Percentiles rank a stretch among this genome's conserved stretches.
phyloP scores from a whole-genome alignment of 2,113 vertebrate species.

The Climacteris rufus region DNA sequence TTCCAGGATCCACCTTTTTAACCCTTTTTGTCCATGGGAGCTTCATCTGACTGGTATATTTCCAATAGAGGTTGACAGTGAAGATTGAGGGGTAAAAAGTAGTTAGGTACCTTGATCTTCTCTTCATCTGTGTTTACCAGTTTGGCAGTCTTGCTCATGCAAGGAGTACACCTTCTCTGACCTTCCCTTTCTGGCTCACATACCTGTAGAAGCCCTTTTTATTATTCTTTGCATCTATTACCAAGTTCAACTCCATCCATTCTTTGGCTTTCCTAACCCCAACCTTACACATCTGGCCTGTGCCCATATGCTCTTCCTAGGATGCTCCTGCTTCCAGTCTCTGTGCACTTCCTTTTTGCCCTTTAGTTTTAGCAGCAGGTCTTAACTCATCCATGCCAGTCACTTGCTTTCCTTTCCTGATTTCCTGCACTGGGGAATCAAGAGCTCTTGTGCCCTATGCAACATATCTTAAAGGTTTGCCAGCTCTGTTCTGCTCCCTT shows the following conservation, averaged over 20 bases:
- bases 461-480: background rate
- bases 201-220: background rate
- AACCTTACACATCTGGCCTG: background rate
- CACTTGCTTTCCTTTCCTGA: background rate
- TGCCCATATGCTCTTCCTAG: fast-evolving
- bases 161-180: background rate
- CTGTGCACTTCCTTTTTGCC: background rate
- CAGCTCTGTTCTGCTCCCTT: background rate
- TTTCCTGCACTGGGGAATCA: background rate
- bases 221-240: background rate
- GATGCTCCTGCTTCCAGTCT: background rate
- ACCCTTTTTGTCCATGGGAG: background rate
- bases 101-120: background rate
- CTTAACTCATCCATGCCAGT: background rate
- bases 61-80: background rate
- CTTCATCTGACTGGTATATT: background rate
- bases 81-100: background rate
- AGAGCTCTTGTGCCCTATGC: background rate
- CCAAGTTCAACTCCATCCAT: background rate
- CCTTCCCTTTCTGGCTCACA: background rate
- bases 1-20: background rate
- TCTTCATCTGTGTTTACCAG: background rate
- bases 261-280: no score
- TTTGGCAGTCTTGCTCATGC: background rate
- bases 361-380: background rate